Base-by-base conservation (phyloP, 1,140 invertebrate species). In the Drosophila fuyamai region DNA sequence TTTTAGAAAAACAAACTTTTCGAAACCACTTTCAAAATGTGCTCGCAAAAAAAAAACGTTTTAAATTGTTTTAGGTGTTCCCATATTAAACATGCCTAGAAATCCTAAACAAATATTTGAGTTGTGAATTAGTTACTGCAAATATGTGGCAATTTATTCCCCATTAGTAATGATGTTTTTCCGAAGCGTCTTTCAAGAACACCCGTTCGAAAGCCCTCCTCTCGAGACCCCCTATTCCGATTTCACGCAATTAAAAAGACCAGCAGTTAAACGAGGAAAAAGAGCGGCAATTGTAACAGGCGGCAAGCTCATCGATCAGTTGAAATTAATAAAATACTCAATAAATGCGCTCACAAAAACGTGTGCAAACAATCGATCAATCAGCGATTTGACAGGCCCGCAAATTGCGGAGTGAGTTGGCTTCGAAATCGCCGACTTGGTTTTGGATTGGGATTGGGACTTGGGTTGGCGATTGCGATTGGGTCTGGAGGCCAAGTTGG, bases 321-420 rank as follows among this genome's bases (percentile, higher is more conserved):
- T 76, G 60, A 90, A 89, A 91, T 91, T 91, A 91, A 91, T 91
- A 84, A 91, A 84, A 84, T 90, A 83, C 84, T 89, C 84, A 89
- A 89, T 89, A 90, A 89, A 89, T 89, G 68, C 81, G 80, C 77
- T 91, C 88, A 91, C 75, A 89, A 91, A 91, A 81, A 91, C 72
- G 81, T 88, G 83, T 91, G 88, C 88, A 90, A 90, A 90, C 88
- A 91, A 91, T 91, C 88, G 88, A 91, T 91, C 88, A 91, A 91
- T 91, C 88, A 91, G 53, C 50, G 48, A 50, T 89, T 84, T 91
- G 88, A 91, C 88, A 85, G 83, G 55, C 63, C 61, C 56, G 75
- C 79, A 85, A 85, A 82, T 81, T 65, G 38, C 32, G 12, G 32
- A 32, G 9, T 53, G 48, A 35, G 55, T 38, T 54, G 46, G 50